Evolutionary conservation across 2,888 invertebrate species (phyloP).

Genomic region (Cryptops parisi): DNA sequence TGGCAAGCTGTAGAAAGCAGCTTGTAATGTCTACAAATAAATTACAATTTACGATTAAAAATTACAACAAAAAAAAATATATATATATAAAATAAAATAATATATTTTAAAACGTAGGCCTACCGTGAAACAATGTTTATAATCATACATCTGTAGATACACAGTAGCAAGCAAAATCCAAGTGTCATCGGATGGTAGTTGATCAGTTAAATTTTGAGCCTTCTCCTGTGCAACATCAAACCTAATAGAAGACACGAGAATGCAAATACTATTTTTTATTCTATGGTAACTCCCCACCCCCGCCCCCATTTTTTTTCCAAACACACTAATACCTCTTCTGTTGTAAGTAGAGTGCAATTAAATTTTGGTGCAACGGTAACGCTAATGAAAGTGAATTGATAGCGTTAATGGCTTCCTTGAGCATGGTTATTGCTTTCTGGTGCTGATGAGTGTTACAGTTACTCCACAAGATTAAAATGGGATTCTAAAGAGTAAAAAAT

Average conservation of each 20-base stretch:
- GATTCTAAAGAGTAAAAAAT: no score
- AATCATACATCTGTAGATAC: neutral
- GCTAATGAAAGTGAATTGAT: no score
- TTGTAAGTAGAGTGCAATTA: neutral
- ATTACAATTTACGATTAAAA: neutral
- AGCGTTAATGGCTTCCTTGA: no score
- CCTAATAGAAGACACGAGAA: neutral
- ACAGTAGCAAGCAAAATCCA: neutral
- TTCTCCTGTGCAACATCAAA: neutral
- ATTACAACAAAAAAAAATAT: no score
- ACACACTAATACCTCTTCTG: neutral
- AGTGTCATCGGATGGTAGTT: neutral
- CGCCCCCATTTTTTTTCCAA: no score
- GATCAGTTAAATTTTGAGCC: neutral
- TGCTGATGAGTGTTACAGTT: no score
- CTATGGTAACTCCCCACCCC: no score
- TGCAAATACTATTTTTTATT: neutral
- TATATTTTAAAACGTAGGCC: no score
- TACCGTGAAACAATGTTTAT: neutral
- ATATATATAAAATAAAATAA: no score
- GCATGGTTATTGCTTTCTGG: no score
- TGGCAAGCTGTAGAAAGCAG: neutral
- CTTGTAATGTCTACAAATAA: neutral
- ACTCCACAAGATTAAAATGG: no score
- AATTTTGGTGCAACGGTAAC: neutral